Conservation (phyloP, 2,888 invertebrate genomes). For the Xylocampa areola region DNA sequence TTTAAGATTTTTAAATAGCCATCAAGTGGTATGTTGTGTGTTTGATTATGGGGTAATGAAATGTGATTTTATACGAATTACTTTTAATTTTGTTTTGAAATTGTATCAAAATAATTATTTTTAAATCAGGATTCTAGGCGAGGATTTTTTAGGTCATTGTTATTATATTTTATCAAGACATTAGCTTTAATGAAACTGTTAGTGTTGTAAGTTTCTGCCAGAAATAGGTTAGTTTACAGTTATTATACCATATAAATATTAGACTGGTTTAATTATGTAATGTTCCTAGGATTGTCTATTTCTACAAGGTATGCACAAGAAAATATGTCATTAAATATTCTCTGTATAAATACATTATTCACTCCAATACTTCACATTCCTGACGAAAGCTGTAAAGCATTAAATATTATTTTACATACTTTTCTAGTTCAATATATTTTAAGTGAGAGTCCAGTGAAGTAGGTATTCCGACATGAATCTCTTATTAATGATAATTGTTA, state of each 20-base stretch:
- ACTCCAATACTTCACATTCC: slow-evolving; percentile 47
- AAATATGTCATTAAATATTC: slow-evolving; percentile 15
- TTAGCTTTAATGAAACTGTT: slow-evolving; percentile 56
- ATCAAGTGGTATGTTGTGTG: slow-evolving; percentile 46
- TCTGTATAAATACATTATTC: slow-evolving; percentile 11
- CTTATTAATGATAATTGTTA: slow-evolving; percentile 4
- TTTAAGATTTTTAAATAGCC: slow-evolving; percentile 45
- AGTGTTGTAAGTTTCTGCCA: slow-evolving; percentile 48
- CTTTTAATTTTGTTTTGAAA: slow-evolving; percentile 37
- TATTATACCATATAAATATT: slow-evolving; percentile 22
- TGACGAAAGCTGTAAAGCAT: slow-evolving; percentile 25
- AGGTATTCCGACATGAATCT: slow-evolving; percentile 11
- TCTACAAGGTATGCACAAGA: slow-evolving; percentile 1
- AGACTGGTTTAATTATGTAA: slow-evolving; percentile 4
- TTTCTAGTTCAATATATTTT: slow-evolving; percentile 12
- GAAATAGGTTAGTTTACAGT: slow-evolving; percentile 36
- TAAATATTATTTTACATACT: not conserved
- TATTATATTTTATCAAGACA: slow-evolving; percentile 49
- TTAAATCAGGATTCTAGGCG: slow-evolving; percentile 44
- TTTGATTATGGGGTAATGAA: slow-evolving; percentile 31
- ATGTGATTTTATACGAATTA: slow-evolving; percentile 63
- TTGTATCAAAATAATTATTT: slow-evolving; percentile 33
- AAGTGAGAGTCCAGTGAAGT: slow-evolving; percentile 2
- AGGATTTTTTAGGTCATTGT: slow-evolving; percentile 56
- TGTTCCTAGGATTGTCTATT: slow-evolving; percentile 10